These are phyloP conservation scores for Percopsis transmontana DNA, from an alignment of 2,113 vertebrate species.

Conservation along the genomic window DNA sequence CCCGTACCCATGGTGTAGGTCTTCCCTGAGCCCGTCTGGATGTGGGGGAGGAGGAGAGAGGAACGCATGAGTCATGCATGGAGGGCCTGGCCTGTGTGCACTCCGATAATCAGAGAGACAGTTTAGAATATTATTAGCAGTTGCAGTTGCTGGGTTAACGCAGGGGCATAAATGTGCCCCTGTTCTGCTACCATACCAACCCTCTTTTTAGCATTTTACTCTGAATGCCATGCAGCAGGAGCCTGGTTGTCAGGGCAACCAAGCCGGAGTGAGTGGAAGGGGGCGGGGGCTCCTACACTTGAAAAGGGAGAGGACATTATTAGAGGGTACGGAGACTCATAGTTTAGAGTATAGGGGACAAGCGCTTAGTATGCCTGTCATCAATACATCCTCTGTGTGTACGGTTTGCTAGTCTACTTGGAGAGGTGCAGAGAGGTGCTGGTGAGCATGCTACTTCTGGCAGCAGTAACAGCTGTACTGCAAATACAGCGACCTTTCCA, in stretches of 20 bases:
- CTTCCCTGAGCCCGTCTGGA: conserved; percentile 96
- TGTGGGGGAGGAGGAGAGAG: too few relatives aligned
- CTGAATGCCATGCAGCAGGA: conserved; percentile 17
- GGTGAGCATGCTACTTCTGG: too few relatives aligned
- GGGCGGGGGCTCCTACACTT: neutral
- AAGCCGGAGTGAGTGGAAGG: neutral
- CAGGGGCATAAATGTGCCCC: too few relatives aligned
- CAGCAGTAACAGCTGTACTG: too few relatives aligned
- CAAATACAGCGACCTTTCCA: too few relatives aligned
- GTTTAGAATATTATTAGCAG: too few relatives aligned
- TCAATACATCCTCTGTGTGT: too few relatives aligned
- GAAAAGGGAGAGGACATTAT: conserved; percentile 6
- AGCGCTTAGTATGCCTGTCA: too few relatives aligned
- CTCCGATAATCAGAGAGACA: neutral
- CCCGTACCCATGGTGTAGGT: conserved; percentile 99
- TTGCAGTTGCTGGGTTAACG: neutral
- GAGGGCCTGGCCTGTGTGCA: neutral
- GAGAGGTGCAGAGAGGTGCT: too few relatives aligned
- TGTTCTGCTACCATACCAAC: neutral
- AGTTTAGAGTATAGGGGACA: too few relatives aligned
- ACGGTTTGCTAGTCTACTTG: too few relatives aligned
- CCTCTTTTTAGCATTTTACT: neutral
- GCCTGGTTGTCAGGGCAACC: conserved; percentile 47
- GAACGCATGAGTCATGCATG: neutral
- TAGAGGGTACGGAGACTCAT: too few relatives aligned